phyloP scores from a whole-genome alignment of 2,113 vertebrate genomes.

The Thomomys bottae region DNA sequence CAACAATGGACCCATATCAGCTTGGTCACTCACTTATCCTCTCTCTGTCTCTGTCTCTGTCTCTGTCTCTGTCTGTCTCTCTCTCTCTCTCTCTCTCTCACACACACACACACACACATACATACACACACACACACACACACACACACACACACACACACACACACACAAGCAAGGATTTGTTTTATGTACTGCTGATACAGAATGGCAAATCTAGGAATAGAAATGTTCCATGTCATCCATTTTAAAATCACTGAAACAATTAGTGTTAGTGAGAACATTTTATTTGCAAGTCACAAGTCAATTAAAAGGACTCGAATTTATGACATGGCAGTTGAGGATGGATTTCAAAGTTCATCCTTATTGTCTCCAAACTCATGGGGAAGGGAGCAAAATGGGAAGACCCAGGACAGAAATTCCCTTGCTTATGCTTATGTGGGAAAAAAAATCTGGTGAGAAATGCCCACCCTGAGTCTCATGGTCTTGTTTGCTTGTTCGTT shows the following conservation, averaged over 20 bases:
- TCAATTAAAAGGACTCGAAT: not conserved
- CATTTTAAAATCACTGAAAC: not conserved
- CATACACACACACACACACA: not conserved
- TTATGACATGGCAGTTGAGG: not conserved
- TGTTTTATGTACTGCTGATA: not conserved
- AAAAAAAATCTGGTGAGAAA: not conserved
- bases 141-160: too few species aligned
- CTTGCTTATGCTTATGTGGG: too few species aligned
- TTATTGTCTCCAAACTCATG: not conserved
- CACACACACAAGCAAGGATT: not conserved
- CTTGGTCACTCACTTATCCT: too few species aligned
- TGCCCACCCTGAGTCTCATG: not conserved
- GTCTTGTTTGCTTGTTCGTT: too few species aligned
- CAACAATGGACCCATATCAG: too few species aligned
- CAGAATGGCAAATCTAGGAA: not conserved
- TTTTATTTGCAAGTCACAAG: conserved; percentile 32
- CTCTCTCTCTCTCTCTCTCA: too few species aligned
- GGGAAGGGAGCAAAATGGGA: not conserved
- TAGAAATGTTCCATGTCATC: not conserved
- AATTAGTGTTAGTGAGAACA: conserved; percentile 17
- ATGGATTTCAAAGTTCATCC: not conserved
- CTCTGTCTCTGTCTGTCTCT: too few species aligned
- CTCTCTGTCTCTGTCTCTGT: too few species aligned
- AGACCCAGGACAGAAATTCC: not conserved
- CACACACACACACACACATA: too few species aligned